Evolutionary conservation across 2,113 vertebrate genomes (phyloP).

Genomic region (Macquaria australasica): DNA sequence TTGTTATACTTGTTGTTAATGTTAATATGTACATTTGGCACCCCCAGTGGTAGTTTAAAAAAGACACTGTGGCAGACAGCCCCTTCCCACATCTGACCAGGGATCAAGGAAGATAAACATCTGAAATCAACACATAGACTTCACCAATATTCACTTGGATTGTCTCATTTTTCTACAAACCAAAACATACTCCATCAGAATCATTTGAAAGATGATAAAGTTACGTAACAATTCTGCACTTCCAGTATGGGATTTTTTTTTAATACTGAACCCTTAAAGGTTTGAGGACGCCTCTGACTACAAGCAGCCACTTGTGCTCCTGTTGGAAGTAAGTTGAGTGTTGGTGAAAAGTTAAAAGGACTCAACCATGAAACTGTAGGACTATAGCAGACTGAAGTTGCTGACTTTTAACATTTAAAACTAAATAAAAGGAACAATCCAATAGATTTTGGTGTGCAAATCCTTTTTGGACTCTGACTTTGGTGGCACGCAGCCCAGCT

Average conservation of each 20-base stretch:
- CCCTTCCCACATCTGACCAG: neutral
- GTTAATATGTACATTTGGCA: neutral
- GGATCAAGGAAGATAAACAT: too few relatives aligned
- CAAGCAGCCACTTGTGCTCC: neutral
- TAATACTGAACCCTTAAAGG: neutral
- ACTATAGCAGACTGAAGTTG: neutral
- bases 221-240: too few relatives aligned
- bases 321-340: neutral
- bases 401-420: neutral
- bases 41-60: neutral
- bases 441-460: neutral
- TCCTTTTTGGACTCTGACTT: neutral
- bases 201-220: too few relatives aligned
- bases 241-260: neutral
- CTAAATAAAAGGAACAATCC: neutral
- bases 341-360: neutral
- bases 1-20: neutral
- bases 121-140: neutral
- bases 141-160: too few relatives aligned
- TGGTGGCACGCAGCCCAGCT: neutral
- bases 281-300: neutral
- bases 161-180: too few relatives aligned
- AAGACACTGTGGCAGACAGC: too few relatives aligned
- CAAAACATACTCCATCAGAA: too few relatives aligned
- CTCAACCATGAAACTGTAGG: neutral